Evolutionary conservation across 2,113 vertebrate species (phyloP), one percentile per base, ranked within the genome.

Genomic region (Cyprinodon tularosa): DNA sequence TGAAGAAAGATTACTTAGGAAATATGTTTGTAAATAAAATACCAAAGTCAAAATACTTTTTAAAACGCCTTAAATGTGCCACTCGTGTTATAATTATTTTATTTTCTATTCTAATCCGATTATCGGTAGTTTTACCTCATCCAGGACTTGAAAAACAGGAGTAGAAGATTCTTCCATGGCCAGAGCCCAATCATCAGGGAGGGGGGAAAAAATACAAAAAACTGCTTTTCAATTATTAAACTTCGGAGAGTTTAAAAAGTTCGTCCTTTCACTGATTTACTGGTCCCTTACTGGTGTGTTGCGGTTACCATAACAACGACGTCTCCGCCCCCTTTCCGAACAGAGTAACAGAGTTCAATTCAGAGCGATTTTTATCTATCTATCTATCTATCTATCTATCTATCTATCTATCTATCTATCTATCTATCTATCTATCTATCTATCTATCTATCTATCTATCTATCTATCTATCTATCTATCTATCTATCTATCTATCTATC

Each of bases 91-190:
- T 1, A 29, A 29, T 29, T 10, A 45, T 45, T 45, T 11, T 53
- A 7, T 57, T 5, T 57, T 57, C 50, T 3, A n/a, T n/a, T 57
- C 17, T 57, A n/a, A 3, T 57, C 17, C 50, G n/a, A 45, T 45
- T 11, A 2, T 42, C 36, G 6, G 7, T 12, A 71, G 48, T 93
- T 60, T 71, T 91, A 98, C 97, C 96, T 98, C 95, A 76, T 98
- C 92, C 9, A 99, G 88, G 71, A 70, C 95, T 68, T 95, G 93
- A 84, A 96, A 94, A 8, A 93, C 95, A 84, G 93, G 91, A 75
- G 89, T 91, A 66, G 93, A 68, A 68, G 92, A 82, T 37, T 84
- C 90, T 6, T 89, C 38, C 0, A 1, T 70, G 4, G 62, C 62
- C 67, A 67, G 11, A n/a, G 68, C 65, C n/a, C 72, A 75, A 62